Base-by-base conservation (phyloP, 2,888 invertebrate species). In the Aelia acuminata region DNA sequence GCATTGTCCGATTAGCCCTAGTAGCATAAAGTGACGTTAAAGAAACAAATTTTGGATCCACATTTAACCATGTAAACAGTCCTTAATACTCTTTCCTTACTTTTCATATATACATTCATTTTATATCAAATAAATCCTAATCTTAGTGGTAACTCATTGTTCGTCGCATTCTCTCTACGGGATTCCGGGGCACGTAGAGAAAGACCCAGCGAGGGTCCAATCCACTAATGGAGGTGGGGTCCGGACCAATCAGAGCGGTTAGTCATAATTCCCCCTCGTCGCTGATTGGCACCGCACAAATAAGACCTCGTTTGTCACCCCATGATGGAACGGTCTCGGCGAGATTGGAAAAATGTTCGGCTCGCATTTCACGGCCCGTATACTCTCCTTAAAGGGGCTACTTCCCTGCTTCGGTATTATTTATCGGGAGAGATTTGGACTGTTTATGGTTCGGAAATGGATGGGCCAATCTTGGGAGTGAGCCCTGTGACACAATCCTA, bases 391-490 rank as follows among this genome's bases (percentile, higher is more conserved):
- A 47, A 75, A 47, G 80, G 75, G 80, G 80, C 80, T 22, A 80
- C 43, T 80, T 43, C n/a, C 43, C 80, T 8, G n/a, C 80, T 80
- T n/a, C 0, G 75, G 3, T 80, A 80, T 80, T 80, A 80, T 47
- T 47, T 39, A 80, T 80, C 13, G n/a, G n/a, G n/a, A 3, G 43
- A 47, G 39, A 43, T 80, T 43, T 47, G 80, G 39, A 47, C 80
- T 80, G 43, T 80, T 80, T 80, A 80, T 80, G 43, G 43, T 47
- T 80, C 80, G 80, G 80, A 80, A 80, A 47, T 43, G 80, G 80
- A 80, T 47, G 43, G 47, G 22, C 15, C 80, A 80, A 80, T 80
- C 43, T 80, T 47, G 80, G 80, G 43, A 80, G 80, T 80, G 80
- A 80, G 80, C 0, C n/a, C 43, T 43, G 80, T 43, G 43, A 39